Base-by-base conservation (phyloP, 2,113 vertebrate species). In the Ammospiza caudacuta region DNA sequence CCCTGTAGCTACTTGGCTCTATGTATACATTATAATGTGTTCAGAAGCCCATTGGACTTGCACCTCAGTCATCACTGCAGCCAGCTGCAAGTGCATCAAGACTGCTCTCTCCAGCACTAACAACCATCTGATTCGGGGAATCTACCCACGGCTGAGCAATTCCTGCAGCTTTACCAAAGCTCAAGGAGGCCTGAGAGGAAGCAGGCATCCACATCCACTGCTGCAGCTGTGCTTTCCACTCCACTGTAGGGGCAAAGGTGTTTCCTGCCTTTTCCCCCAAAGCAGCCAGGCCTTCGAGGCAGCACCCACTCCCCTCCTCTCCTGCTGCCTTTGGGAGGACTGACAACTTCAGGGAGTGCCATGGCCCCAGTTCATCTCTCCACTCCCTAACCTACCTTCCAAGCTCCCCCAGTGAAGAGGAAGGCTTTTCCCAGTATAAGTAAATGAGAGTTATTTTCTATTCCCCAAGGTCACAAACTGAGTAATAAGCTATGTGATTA, bases 221-320 rank as follows among this genome's bases (percentile, higher is more conserved):
- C 73, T 84, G 70, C 37, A 78, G 46, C 52, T 29, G 15, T 1
- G 2, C 37, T 85, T 92, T 83, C 28, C 9, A 51, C 55, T 74
- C 41, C 33, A 54, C 39, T 88, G 83, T 17, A 31, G 55, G 27
- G 43, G 31, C 43, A 86, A 75, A 54, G 41, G 44, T 11, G 7
- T 46, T 85, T 94, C 44, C 57, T 88, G 52, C 16, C 43, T 79
- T 70, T 63, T 39, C 37, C 37, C 37, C 37, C 37, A 39, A 11
- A 39, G 37, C 37, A 39, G 37, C 37, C 37, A 39, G 37, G 37
- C 37, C 43, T 70, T 58, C 43, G 44, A 74, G 39, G 39, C 41
- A 84, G 57, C n/a, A 39, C 19, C 25, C 1, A 2, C 43, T 35
- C 21, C 9, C 7, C 21, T 67, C 1, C 0, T 41, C n/a, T 47